Conservation (phyloP, 2,113 vertebrate genomes). For the Amblyornis subalaris region DNA sequence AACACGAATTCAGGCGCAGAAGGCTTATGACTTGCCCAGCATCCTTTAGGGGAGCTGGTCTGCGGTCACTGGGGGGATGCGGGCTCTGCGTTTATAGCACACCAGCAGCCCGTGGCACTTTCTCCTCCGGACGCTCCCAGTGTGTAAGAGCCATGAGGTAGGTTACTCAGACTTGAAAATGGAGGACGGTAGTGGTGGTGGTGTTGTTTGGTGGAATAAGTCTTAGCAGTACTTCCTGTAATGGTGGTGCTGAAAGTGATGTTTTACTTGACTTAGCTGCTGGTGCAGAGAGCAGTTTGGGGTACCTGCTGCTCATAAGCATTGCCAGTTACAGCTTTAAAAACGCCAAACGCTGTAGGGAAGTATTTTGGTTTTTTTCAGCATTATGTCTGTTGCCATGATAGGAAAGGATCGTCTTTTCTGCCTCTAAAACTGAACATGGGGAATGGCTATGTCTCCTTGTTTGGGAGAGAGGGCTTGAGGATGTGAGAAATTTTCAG, state of each 20-base stretch:
- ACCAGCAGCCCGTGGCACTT: not conserved
- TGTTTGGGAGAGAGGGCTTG: not conserved
- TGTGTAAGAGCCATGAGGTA: not conserved
- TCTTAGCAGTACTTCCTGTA: conserved; percentile 39
- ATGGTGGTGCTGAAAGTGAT: conserved; percentile 53
- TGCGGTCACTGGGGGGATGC: not conserved
- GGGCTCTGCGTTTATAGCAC: not conserved
- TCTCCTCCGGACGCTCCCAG: not conserved
- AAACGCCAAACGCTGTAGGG: not conserved
- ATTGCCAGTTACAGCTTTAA: not conserved
- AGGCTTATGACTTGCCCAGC: not conserved
- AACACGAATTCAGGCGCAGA: not conserved
- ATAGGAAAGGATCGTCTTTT: not conserved
- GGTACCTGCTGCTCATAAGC: not conserved
- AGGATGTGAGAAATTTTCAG: not conserved
- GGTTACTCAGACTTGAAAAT: conserved; percentile 51
- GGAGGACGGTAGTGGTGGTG: conserved; percentile 39
- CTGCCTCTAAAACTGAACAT: not conserved
- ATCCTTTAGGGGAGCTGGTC: not conserved
- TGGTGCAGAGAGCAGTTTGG: not conserved
- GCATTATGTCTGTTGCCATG: not conserved
- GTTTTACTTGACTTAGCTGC: not conserved
- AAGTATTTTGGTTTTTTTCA: not conserved
- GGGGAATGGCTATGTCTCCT: not conserved
- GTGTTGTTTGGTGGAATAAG: conserved; percentile 13